Percentiles rank a stretch among this genome's conserved stretches.
Conservation (phyloP, 2,797 vertebrate genomes). For the Calcarius lapponicus region DNA sequence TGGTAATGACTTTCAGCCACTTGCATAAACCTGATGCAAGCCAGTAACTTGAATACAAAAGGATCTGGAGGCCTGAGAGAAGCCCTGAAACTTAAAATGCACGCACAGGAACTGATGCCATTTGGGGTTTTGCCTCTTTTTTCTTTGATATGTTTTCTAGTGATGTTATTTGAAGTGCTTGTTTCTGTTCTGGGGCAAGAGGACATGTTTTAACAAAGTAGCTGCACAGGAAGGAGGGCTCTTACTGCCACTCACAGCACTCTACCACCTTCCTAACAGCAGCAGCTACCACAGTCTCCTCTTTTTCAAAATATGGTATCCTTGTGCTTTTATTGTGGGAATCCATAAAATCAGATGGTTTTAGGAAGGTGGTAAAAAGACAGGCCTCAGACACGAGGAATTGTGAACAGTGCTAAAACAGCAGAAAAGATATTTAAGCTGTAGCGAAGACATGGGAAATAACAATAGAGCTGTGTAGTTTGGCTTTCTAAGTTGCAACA, state of each 20-base stretch:
- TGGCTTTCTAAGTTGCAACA: too few relatives aligned
- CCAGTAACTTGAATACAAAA: background rate
- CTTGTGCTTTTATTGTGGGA: background rate
- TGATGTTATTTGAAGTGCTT: background rate
- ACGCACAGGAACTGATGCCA: background rate
- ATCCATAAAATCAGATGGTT: too few relatives aligned
- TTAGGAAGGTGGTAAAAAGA: too few relatives aligned
- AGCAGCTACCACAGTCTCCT: background rate
- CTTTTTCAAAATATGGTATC: background rate
- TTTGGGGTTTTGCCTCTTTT: background rate
- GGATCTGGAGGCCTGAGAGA: background rate
- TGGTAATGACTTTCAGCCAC: slow-evolving; percentile 58
- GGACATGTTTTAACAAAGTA: background rate
- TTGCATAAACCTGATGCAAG: slow-evolving; percentile 1
- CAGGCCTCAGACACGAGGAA: too few relatives aligned
- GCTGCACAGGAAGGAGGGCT: rapidly evolving
- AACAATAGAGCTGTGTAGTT: too few relatives aligned
- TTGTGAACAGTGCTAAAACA: too few relatives aligned
- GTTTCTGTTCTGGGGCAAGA: background rate
- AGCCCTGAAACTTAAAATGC: background rate
- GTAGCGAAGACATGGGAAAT: too few relatives aligned
- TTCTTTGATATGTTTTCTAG: background rate
- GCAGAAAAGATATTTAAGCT: too few relatives aligned
- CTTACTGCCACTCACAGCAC: rapidly evolving
- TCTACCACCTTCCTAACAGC: background rate